Evolutionary conservation across 2,888 invertebrate genomes (phyloP), one percentile per base, ranked within the genome.

Genomic region (Pycnomerus fuliginosus): DNA sequence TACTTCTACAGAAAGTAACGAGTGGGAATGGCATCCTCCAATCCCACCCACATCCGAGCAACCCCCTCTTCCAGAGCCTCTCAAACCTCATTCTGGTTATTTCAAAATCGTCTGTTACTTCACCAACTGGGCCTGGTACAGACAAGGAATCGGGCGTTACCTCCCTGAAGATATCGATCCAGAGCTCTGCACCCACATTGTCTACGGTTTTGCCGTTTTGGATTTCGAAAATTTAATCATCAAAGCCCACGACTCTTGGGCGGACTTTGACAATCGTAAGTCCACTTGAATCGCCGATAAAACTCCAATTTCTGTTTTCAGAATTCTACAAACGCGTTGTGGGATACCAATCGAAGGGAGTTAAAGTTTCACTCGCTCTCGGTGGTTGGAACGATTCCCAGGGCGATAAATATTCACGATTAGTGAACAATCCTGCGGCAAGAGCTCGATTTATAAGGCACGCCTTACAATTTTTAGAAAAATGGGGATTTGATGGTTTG

Each of bases 361-460:
- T 91, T 22, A 95, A 93, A 68, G 90, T 93, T 0, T 82, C 88
- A 0, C 72, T 96, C 7, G 94, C 90, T 1, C 76, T 96, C 14
- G 96, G 95, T n/a, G 95, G 95, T 2, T 95, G 95, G 94, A 94
- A 92, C 65, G 92, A 95, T 69, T 94, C 92, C 0, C 85, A 83
- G 20, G 91, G 90, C 0, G 90, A 91, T 65, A 93, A 93, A 65
- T 93, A 93, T 70, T 91, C 91, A 14, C 80, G 85, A 44, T 69
- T 93, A 13, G 92, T 91, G 1, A 87, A 90, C 60, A 85, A 79
- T 64, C 83, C 88, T 0, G 68, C 78, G 1, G 83, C 89, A 0
- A 78, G 92, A 34, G 76, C 77, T 0, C 80, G 82, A 50, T 94
- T 93, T 62, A 80, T 91, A 4, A 76, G 77, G 3, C 85, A 92